Evolutionary conservation across 2,888 invertebrate genomes (phyloP).

Genomic region (Zygothrica quintamaculata): DNA sequence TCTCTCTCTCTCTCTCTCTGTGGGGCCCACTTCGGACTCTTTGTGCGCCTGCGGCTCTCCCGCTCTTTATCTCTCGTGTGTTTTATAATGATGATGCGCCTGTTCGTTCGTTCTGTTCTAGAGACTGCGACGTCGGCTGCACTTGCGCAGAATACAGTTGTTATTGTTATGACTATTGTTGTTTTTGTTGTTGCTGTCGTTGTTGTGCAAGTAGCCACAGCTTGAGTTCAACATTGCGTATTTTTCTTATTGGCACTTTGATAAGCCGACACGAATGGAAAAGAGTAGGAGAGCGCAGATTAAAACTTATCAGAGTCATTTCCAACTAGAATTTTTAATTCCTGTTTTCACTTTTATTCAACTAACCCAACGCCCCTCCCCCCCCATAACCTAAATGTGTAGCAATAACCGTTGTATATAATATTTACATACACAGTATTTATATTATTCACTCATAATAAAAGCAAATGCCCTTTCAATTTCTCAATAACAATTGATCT

Average conservation of each 20-base stretch:
- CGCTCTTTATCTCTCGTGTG: conserved; percentile 25
- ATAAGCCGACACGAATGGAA: conserved; percentile 28
- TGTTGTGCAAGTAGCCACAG: conserved; percentile 18
- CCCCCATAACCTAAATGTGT: neutral
- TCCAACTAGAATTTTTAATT: conserved; percentile 3
- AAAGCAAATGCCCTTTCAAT: conserved; percentile 34
- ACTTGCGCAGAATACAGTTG: conserved; percentile 64
- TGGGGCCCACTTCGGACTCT: neutral
- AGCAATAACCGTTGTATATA: too few species aligned
- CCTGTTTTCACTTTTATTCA: conserved; percentile 3
- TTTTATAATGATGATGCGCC: conserved; percentile 35
- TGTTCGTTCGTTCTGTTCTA: conserved; percentile 48
- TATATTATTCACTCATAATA: conserved; percentile 36
- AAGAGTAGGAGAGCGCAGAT: conserved; percentile 3
- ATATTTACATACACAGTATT: conserved; percentile 3
- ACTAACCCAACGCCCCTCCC: neutral
- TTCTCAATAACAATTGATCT: conserved; percentile 56
- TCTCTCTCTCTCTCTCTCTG: conserved; percentile 10
- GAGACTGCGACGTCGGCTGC: conserved; percentile 43
- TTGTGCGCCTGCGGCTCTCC: conserved; percentile 1
- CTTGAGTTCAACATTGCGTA: conserved; percentile 28
- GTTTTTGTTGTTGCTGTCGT: conserved; percentile 10
- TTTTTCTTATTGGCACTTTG: conserved; percentile 32
- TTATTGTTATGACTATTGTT: conserved; percentile 23
- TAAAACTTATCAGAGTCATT: neutral